phyloP scores from a whole-genome alignment of 2,113 vertebrate genomes.

The Aspiorhynchus laticeps region DNA sequence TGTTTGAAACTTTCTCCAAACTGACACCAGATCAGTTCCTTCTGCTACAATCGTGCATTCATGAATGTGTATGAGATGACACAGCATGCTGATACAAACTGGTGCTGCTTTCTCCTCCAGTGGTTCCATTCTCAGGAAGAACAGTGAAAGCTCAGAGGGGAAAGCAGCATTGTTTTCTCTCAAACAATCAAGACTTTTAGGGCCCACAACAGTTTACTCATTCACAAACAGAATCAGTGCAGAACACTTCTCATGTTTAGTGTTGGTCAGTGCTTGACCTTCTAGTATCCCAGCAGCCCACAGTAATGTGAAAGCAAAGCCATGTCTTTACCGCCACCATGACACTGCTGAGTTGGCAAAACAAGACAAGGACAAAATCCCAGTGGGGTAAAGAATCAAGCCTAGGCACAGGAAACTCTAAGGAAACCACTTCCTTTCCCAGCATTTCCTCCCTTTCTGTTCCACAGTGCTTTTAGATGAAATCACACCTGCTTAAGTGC shows the following conservation, averaged over 20 bases:
- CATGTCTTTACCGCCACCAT: background rate
- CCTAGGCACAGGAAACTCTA: background rate
- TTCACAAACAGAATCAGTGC: constrained; percentile 1
- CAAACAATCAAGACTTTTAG: constrained; percentile 20
- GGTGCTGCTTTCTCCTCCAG: constrained; percentile 17
- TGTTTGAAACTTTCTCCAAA: background rate
- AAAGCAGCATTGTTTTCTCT: constrained; percentile 29
- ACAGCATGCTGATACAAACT: constrained; percentile 34
- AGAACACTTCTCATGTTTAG: constrained; percentile 10
- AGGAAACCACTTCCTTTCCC: constrained; percentile 21
- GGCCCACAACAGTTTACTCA: constrained; percentile 9
- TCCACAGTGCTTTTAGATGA: background rate
- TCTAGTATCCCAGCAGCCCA: constrained; percentile 11
- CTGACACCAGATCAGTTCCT: background rate
- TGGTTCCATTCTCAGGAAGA: constrained; percentile 12
- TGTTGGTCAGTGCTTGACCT: constrained; percentile 11
- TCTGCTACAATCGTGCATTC: constrained; percentile 12
- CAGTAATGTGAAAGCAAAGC: constrained; percentile 18
- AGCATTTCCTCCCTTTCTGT: background rate
- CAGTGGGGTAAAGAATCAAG: background rate
- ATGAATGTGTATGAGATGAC: background rate
- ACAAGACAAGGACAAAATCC: background rate
- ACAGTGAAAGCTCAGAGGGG: constrained; percentile 16
- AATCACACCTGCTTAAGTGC: background rate
- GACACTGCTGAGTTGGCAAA: constrained; percentile 1